These are phyloP conservation scores for Stercorarius parasiticus DNA, from an alignment of 2,113 vertebrate species.

Conservation along the genomic window DNA sequence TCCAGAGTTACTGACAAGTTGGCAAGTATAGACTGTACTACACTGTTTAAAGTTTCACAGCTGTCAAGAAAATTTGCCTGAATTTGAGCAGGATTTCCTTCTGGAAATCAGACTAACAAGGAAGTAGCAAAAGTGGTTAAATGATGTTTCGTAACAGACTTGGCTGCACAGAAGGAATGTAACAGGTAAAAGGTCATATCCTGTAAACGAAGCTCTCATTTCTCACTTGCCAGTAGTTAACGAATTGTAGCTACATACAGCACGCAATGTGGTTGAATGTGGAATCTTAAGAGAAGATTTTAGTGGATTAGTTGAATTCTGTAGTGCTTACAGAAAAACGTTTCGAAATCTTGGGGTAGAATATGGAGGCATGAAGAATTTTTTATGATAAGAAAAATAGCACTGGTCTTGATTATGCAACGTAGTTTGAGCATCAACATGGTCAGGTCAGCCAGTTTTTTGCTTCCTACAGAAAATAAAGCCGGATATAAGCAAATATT, in stretches of 20 bases:
- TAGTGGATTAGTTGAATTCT: not conserved
- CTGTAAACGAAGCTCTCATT: not conserved
- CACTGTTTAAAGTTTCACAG: not conserved
- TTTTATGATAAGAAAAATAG: not conserved
- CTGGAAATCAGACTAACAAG: slow-evolving; percentile 35
- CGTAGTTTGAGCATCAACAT: not conserved
- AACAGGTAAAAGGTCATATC: not conserved
- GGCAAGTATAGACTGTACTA: not conserved
- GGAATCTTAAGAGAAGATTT: not conserved
- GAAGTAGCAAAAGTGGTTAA: slow-evolving; percentile 13
- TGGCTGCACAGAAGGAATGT: not conserved
- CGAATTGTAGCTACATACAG: not conserved
- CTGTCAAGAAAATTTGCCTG: slow-evolving; percentile 43
- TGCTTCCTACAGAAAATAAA: not conserved
- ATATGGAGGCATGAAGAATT: not conserved
- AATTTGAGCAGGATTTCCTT: slow-evolving; percentile 22
- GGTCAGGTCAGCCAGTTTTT: not conserved
- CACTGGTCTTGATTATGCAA: not conserved
- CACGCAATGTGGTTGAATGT: not conserved
- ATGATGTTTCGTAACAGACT: not conserved
- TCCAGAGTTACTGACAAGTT: not conserved
- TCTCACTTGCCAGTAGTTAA: not conserved
- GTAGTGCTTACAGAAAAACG: not conserved
- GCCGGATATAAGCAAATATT: not conserved
- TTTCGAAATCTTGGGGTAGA: not conserved